Conservation (phyloP, 2,113 vertebrate species). For the Leucopsar rothschildi region DNA sequence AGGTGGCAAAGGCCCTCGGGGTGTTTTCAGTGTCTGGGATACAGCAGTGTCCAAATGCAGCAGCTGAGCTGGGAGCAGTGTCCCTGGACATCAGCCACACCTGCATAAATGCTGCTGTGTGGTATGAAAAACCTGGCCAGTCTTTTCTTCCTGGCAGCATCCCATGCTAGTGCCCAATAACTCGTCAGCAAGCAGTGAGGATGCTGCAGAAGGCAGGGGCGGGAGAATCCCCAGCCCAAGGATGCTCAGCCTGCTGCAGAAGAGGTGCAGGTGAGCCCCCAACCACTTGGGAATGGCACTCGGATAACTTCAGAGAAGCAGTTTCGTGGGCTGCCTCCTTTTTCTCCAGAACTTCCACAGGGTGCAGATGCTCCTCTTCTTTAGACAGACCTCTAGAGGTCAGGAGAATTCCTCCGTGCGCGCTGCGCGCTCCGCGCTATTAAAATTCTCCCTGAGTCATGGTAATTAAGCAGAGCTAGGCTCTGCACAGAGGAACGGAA, state of each 20-base stretch:
- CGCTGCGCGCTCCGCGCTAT: background rate
- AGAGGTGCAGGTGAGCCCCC: background rate
- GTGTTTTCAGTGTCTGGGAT: background rate
- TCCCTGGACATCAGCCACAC: background rate
- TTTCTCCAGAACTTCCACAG: background rate
- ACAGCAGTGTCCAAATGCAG: background rate
- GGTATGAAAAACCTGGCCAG: background rate
- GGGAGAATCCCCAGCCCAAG: background rate
- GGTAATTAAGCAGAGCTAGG: slow-evolving; percentile 72
- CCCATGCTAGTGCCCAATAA: background rate
- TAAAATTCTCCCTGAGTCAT: slow-evolving; percentile 72
- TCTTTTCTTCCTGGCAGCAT: background rate
- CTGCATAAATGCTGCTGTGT: background rate
- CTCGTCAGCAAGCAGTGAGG: background rate
- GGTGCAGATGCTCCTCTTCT: slow-evolving; percentile 7
- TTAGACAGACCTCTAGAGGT: slow-evolving; percentile 78
- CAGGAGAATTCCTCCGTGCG: slow-evolving; percentile 74
- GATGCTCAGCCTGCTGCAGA: background rate
- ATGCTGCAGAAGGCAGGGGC: background rate
- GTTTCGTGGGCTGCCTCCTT: background rate
- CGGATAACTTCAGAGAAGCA: background rate
- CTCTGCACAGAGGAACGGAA: slow-evolving; percentile 72
- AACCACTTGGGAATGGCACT: background rate
- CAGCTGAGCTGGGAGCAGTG: background rate
- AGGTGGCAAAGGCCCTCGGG: background rate